Conservation (phyloP, 1,140 invertebrate genomes). For the Ephestia elutella region DNA sequence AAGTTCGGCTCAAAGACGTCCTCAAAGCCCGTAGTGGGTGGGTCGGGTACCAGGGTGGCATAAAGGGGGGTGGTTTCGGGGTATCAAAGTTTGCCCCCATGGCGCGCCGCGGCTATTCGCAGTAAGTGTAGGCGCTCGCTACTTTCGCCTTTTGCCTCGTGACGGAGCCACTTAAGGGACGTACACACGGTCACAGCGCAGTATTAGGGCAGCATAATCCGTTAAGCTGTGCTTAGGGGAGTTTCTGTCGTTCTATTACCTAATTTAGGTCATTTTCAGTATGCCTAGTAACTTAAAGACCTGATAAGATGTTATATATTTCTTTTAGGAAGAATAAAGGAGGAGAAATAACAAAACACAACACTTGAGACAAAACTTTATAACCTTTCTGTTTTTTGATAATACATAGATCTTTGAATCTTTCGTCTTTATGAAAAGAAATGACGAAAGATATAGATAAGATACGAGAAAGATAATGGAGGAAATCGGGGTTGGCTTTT, state of each 20-base stretch:
- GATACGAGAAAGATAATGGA: too few relatives aligned
- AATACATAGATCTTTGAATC: too few relatives aligned
- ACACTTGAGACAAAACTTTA: too few relatives aligned
- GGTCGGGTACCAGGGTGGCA: constrained; percentile 59
- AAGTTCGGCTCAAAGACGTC: constrained; percentile 70
- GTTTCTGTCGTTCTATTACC: constrained; percentile 3
- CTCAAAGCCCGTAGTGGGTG: constrained; percentile 62
- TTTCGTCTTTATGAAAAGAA: too few relatives aligned
- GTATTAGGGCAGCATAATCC: constrained; percentile 52
- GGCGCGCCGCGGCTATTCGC: constrained; percentile 42
- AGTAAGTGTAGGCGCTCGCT: constrained; percentile 43
- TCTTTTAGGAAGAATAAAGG: too few relatives aligned
- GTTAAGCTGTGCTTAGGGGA: constrained; percentile 25
- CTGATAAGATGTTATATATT: too few relatives aligned
- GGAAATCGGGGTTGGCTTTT: too few relatives aligned
- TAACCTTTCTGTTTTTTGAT: too few relatives aligned
- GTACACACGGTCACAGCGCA: constrained; percentile 43
- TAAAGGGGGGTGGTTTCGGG: constrained; percentile 47
- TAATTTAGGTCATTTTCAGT: constrained; percentile 9
- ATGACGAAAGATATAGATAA: too few relatives aligned
- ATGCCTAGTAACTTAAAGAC: too few relatives aligned
- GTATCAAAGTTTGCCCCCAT: constrained; percentile 67
- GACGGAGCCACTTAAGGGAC: constrained; percentile 71
- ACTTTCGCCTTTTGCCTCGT: constrained; percentile 68
- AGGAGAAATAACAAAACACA: too few relatives aligned